Evolutionary conservation across 2,113 vertebrate genomes (phyloP).

Genomic region (Uropsilus gracilis): DNA sequence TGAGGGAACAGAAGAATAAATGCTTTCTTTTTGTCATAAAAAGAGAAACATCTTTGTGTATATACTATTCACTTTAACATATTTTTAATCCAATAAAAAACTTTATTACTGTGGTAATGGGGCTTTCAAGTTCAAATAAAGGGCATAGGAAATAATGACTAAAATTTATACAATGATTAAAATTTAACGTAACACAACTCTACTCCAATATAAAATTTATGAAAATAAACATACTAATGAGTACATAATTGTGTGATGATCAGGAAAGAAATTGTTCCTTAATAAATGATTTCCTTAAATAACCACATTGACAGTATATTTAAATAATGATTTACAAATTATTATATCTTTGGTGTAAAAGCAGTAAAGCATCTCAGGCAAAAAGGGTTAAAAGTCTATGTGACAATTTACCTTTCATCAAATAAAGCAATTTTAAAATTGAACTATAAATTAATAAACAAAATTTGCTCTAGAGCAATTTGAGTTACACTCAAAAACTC

Average conservation of each 20-base stretch:
- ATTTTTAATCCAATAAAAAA: not conserved
- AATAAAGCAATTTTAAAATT: not conserved
- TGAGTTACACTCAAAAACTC: not conserved
- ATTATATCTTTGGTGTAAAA: slow-evolving; percentile 13
- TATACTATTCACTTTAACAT: slow-evolving; percentile 11
- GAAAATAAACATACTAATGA: not conserved
- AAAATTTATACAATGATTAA: not conserved
- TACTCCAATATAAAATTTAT: slow-evolving; percentile 9
- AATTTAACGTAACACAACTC: not conserved
- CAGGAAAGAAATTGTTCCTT: not conserved
- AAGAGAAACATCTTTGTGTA: slow-evolving; percentile 40
- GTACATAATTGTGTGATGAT: not conserved
- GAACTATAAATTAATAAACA: not conserved
- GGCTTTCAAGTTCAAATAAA: not conserved
- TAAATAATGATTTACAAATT: not conserved
- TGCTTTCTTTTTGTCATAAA: slow-evolving; percentile 31
- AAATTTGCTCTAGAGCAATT: not conserved
- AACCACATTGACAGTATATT: not conserved
- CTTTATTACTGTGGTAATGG: not conserved
- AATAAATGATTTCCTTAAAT: not conserved
- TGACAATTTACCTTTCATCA: not conserved
- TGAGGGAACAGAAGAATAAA: slow-evolving; percentile 36
- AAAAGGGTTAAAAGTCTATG: not conserved
- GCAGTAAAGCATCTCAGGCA: not conserved
- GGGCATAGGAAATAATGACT: not conserved